Evolutionary conservation across 2,797 vertebrate genomes (phyloP).

Genomic region (Decapterus maruadsi): DNA sequence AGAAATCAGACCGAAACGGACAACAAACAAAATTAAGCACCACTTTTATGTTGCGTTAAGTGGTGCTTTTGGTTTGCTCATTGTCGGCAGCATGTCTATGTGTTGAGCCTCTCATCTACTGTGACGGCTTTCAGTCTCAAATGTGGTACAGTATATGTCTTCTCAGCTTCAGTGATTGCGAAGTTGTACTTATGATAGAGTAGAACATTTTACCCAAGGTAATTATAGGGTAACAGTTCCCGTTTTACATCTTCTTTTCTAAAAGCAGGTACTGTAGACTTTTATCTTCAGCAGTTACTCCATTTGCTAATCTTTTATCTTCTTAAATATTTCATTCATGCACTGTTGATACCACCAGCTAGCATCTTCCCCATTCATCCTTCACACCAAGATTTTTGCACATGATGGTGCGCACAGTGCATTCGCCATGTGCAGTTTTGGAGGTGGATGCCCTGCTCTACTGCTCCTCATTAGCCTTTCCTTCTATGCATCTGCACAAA

Average conservation of each 20-base stretch:
- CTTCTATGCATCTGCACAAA: constrained; percentile 65
- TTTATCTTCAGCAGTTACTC: constrained; percentile 17
- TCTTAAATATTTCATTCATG: constrained; percentile 48
- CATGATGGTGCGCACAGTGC: constrained; percentile 15
- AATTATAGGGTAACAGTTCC: constrained; percentile 40
- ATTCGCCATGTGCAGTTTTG: constrained; percentile 58
- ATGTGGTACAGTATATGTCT: constrained; percentile 34
- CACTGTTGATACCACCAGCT: constrained; percentile 33
- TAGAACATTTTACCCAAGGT: constrained; percentile 8
- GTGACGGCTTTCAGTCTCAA: constrained; percentile 12
- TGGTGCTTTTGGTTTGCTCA: constrained; percentile 36
- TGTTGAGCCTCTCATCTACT: constrained; percentile 12
- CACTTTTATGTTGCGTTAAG: constrained; percentile 30
- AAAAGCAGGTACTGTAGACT: background rate
- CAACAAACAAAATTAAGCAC: constrained; percentile 50
- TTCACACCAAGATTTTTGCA: constrained; percentile 47
- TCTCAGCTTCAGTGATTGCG: constrained; percentile 7
- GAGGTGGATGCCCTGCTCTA: constrained; percentile 33
- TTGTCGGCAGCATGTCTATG: constrained; percentile 31
- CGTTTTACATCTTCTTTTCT: constrained; percentile 16
- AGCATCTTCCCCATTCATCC: constrained; percentile 40
- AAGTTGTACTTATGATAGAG: constrained; percentile 27
- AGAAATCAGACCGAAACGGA: constrained; percentile 36
- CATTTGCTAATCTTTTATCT: constrained; percentile 50
- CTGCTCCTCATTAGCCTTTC: constrained; percentile 69